These are phyloP conservation scores for Hyppa rectilinea DNA, from an alignment of 2,888 invertebrate species.

Conservation along the genomic window DNA sequence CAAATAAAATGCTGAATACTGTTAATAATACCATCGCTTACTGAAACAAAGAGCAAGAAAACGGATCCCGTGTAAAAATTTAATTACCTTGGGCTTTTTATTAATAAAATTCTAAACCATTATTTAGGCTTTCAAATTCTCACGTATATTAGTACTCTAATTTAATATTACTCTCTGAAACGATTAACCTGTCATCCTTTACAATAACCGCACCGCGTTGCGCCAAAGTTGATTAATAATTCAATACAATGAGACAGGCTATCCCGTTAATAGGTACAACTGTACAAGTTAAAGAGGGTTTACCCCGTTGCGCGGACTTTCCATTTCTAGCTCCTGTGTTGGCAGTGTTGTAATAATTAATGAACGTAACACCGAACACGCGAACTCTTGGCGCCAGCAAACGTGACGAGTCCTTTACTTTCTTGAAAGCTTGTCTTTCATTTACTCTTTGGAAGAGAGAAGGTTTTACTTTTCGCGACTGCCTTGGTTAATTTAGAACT, in stretches of 20 bases:
- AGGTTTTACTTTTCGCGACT: not conserved
- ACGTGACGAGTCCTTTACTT: constrained; percentile 5
- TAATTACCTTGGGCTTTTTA: not conserved
- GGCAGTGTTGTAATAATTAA: constrained; percentile 38
- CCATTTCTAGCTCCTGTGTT: constrained; percentile 16
- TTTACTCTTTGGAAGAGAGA: not conserved
- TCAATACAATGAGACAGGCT: constrained; percentile 9
- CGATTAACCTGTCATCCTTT: not conserved
- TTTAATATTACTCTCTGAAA: not conserved
- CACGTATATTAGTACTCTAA: not conserved
- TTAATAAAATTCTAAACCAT: not conserved
- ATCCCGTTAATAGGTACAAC: constrained; percentile 10
- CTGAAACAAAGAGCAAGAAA: constrained; percentile 22
- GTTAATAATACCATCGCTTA: not conserved
- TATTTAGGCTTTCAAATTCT: not conserved
- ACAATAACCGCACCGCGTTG: not conserved
- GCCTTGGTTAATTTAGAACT: not conserved
- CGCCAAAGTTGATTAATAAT: constrained; percentile 29
- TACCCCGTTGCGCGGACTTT: constrained; percentile 13
- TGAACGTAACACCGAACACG: constrained; percentile 14
- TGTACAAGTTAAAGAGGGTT: constrained; percentile 25
- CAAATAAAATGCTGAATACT: not conserved
- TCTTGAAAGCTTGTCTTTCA: not conserved
- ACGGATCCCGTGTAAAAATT: not conserved
- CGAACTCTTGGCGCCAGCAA: not conserved